phyloP scores from a whole-genome alignment of 2,113 vertebrate species.

The Arizona elegans region DNA sequence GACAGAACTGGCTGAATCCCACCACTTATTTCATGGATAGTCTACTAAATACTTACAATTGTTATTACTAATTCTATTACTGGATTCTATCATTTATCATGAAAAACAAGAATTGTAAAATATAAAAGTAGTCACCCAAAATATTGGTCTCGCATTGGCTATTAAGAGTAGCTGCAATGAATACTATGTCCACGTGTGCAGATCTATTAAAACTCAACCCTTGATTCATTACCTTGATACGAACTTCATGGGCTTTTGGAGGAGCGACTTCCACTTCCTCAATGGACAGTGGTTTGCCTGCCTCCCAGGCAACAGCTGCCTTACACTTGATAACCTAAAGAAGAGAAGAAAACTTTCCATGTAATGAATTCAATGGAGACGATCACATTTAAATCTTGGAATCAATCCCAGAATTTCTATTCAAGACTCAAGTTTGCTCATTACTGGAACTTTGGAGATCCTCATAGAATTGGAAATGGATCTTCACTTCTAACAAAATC shows the following conservation, averaged over 20 bases:
- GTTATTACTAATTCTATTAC: neutral
- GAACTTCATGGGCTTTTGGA: constrained; percentile 80
- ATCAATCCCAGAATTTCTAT: constrained; percentile 40
- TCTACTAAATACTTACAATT: neutral
- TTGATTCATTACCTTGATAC: constrained; percentile 76
- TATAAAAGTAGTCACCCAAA: neutral
- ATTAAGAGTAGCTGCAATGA: neutral
- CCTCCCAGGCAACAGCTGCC: constrained; percentile 79
- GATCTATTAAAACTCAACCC: neutral
- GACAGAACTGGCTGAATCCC: too few relatives aligned
- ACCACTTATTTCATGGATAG: neutral
- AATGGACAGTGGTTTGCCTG: constrained; percentile 75
- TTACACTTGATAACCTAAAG: constrained; percentile 76
- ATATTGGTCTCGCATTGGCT: neutral
- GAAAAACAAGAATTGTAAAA: neutral
- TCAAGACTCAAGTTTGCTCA: neutral
- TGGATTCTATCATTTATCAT: neutral
- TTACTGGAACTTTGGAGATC: neutral
- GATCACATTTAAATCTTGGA: constrained; percentile 26
- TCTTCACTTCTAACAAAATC: neutral
- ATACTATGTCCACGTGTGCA: neutral
- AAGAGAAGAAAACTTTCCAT: neutral
- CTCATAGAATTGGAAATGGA: neutral
- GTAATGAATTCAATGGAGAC: constrained; percentile 35
- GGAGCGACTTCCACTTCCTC: constrained; percentile 79